phyloP scores from a whole-genome alignment of 2,113 vertebrate genomes.

The Calypte anna region DNA sequence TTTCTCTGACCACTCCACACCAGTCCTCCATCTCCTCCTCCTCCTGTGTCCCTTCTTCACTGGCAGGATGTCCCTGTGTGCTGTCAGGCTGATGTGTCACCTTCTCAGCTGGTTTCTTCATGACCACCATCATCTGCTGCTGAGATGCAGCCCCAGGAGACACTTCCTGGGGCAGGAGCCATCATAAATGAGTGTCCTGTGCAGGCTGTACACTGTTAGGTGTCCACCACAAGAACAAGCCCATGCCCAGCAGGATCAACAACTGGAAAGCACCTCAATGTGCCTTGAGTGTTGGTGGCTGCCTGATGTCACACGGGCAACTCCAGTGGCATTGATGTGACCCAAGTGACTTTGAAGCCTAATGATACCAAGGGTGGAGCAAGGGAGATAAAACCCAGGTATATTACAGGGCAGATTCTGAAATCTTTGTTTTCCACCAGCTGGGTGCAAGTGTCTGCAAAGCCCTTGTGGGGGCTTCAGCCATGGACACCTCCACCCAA shows the following conservation, averaged over 20 bases:
- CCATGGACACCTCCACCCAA: neutral
- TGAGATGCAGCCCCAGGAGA: neutral
- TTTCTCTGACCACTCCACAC: neutral
- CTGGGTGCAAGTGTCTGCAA: neutral
- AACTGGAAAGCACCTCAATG: neutral
- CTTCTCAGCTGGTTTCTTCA: neutral
- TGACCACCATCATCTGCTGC: neutral
- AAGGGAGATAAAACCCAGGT: neutral
- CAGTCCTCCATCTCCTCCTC: neutral
- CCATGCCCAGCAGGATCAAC: accelerated
- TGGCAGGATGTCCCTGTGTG: neutral
- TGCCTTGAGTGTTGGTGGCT: neutral
- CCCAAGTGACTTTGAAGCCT: neutral
- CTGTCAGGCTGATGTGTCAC: neutral
- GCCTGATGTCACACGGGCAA: neutral
- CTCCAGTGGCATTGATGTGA: neutral
- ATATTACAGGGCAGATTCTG: neutral
- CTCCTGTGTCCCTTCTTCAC: neutral
- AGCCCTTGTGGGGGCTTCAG: neutral
- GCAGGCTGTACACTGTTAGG: neutral
- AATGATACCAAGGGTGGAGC: accelerated
- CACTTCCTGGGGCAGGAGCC: neutral
- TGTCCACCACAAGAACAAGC: neutral
- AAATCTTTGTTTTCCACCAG: neutral
- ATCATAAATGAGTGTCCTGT: accelerated